Base-by-base conservation (phyloP, 2,888 invertebrate species). In the Pharmacophagus antenor region DNA sequence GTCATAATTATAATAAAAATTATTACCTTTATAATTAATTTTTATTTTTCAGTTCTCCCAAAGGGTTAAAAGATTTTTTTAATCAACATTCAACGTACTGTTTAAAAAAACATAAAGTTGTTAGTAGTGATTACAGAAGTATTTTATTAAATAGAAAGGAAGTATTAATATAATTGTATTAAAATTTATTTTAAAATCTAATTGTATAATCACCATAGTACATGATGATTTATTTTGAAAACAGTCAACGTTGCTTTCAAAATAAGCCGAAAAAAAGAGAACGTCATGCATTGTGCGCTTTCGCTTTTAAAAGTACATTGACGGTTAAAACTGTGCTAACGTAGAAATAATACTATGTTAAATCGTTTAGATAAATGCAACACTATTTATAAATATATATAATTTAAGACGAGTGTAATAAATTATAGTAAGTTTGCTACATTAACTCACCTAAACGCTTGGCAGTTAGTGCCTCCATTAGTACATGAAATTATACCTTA, bases 301-400 rank as follows among this genome's bases (percentile, higher is more conserved):
- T 65, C 65, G 53, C 62, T 62, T 51, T 55, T 54, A 50, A 58
- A 42, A 56, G 44, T 41, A 37, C 48, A 58, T 53, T 0, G 18
- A 21, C 52, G 31, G 62, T 63, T 58, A 58, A 65, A 67, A 65
- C 63, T 65, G 62, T 67, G 70, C 54, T 70, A 70, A 70, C 69
- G 69, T 53, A 63, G 62, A 68, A 66, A 70, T 70, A 69, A 70
- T 70, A 63, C 62, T 58, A 53, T 49, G 56, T 58, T 58, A 62
- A 64, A 63, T 49, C 61, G 56, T 64, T 67, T 64, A 63, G 46
- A 56, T 62, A 63, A 67, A 67, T 58, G 61, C 49, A 18, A 21
- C 58, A 62, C 51, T 61, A 61, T 64, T 64, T 62, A 57, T 61
- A 55, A 56, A 56, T 56, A 31, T 42, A 44, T 56, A 58, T 46